A percentile compares a stretch with the other conserved stretches of the same genome.
These are phyloP conservation scores for Ceriagrion tenellum DNA, from an alignment of 2,888 invertebrate genomes.

Conservation along the genomic window DNA sequence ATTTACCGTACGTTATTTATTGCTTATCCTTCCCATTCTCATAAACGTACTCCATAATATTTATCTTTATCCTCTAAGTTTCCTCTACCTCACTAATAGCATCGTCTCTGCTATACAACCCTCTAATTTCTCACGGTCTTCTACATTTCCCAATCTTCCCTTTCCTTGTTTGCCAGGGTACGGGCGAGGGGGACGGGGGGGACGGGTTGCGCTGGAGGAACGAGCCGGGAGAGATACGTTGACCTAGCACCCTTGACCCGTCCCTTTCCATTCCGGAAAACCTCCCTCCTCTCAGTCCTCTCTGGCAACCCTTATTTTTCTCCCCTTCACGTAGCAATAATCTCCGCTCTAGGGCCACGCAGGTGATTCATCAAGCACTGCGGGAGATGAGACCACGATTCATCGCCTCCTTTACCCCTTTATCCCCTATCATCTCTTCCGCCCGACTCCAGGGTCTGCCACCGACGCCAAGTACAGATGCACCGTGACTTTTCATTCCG, in stretches of 20 bases:
- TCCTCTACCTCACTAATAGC: too few relatives aligned
- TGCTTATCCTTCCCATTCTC: too few relatives aligned
- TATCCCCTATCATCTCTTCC: not conserved
- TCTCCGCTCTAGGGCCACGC: constrained; percentile 1
- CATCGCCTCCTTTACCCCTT: not conserved
- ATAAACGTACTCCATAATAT: too few relatives aligned
- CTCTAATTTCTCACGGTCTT: not conserved
- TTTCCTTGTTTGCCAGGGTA: not conserved
- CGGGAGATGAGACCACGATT: not conserved
- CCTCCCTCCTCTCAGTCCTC: not conserved
- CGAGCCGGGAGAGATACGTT: not conserved
- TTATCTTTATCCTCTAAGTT: too few relatives aligned
- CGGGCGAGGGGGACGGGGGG: not conserved
- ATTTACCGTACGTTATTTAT: too few relatives aligned
- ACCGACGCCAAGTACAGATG: not conserved
- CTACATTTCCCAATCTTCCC: not conserved
- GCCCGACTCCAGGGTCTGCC: not conserved
- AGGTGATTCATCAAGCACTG: not conserved
- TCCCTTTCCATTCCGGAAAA: not conserved
- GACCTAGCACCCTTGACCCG: not conserved
- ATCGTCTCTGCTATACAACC: too few relatives aligned
- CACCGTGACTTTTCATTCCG: not conserved
- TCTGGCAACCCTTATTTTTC: not conserved
- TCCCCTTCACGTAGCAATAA: not conserved
- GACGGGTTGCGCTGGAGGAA: not conserved